A percentile compares a stretch with the other conserved stretches of the same genome.
Evolutionary conservation across 2,888 invertebrate species (phyloP).

Genomic region (Ophion costatus): DNA sequence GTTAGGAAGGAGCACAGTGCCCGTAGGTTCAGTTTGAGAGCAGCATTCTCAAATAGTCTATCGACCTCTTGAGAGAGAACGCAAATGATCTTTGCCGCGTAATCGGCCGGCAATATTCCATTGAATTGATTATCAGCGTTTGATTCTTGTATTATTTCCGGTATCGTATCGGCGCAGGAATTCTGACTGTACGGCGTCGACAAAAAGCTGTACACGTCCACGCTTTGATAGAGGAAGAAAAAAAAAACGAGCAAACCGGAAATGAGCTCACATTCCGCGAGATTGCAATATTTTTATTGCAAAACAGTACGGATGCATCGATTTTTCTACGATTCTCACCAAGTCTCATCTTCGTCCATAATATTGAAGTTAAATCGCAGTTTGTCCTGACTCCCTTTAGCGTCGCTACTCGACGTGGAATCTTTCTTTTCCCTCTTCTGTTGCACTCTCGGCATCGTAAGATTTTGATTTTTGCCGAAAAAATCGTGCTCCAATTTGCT

Average conservation of each 20-base stretch:
- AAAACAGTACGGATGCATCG: not conserved
- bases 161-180: slow-evolving; percentile 86
- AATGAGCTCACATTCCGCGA: not conserved
- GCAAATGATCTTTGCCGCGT: slow-evolving; percentile 95
- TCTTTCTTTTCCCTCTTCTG: slow-evolving; percentile 86
- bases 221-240: slow-evolving; percentile 84
- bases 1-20: slow-evolving; percentile 93
- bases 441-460: slow-evolving; percentile 87
- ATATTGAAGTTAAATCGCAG: slow-evolving; percentile 86
- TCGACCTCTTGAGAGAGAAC: slow-evolving; percentile 95
- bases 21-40: slow-evolving; percentile 93
- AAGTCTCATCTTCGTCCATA: slow-evolving; percentile 90
- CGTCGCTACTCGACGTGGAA: slow-evolving; percentile 84
- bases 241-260: slow-evolving; percentile 1
- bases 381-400: slow-evolving; percentile 87
- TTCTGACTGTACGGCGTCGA: slow-evolving; percentile 88
- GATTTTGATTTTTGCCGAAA: slow-evolving; percentile 92
- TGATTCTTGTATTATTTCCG: slow-evolving; percentile 87
- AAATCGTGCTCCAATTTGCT: slow-evolving; percentile 95
- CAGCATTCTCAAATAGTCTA: slow-evolving; percentile 94
- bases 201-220: slow-evolving; percentile 93
- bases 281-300: not conserved
- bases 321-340: slow-evolving; percentile 84
- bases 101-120: slow-evolving; percentile 89
- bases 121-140: slow-evolving; percentile 85